Conservation (phyloP, 2,113 vertebrate genomes). For the Acinonyx jubatus region DNA sequence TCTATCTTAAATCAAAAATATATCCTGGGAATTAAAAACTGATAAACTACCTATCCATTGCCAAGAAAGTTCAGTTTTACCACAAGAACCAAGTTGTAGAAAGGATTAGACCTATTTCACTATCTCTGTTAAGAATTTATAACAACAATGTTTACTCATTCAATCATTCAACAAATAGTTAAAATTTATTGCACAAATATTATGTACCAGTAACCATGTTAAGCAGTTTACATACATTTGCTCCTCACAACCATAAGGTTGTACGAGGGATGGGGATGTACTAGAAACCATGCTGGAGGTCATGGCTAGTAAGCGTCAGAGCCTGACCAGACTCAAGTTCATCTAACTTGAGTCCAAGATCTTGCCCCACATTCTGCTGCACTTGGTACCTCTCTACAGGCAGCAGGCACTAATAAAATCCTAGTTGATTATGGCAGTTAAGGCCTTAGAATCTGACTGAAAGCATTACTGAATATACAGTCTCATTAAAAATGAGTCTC, state of each 20-base stretch:
- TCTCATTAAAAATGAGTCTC: neutral
- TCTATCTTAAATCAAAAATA: constrained; percentile 7
- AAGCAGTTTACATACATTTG: neutral
- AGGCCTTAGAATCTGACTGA: neutral
- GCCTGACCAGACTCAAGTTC: neutral
- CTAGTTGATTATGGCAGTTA: neutral
- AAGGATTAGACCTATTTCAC: neutral
- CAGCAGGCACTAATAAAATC: neutral
- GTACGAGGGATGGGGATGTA: neutral
- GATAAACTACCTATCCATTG: neutral
- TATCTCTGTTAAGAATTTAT: neutral
- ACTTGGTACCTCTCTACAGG: neutral
- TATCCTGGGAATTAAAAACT: neutral
- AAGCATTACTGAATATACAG: neutral
- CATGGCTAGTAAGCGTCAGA: neutral
- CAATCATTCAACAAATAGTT: neutral
- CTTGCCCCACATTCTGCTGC: neutral
- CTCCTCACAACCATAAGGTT: neutral
- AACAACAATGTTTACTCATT: neutral
- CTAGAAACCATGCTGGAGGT: neutral
- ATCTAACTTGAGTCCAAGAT: neutral
- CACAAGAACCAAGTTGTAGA: neutral
- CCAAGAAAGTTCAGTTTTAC: constrained; percentile 17
- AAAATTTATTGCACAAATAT: neutral
- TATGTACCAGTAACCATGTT: neutral